These are phyloP conservation scores for Drosophila carrolli DNA, from an alignment of 1,140 invertebrate species.

Conservation along the genomic window DNA sequence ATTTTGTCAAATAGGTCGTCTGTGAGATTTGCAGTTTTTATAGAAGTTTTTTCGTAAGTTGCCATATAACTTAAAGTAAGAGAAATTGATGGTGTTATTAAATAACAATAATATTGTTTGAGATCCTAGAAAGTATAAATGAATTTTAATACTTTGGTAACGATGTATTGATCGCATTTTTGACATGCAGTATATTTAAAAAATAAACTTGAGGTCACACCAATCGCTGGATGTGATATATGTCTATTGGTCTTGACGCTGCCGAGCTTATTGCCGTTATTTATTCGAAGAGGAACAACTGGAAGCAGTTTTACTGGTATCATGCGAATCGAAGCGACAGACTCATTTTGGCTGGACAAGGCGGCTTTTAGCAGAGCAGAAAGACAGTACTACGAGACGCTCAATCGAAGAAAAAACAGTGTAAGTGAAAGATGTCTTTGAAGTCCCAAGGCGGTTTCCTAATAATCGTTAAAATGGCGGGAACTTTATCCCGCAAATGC, in stretches of 20 bases:
- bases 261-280: not conserved
- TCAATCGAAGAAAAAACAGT: not conserved
- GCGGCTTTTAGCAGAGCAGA: slow-evolving; percentile 44
- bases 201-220: not conserved
- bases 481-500: not conserved
- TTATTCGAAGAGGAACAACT: not conserved
- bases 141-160: too few species aligned
- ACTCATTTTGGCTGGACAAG: slow-evolving; percentile 59
- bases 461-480: not conserved
- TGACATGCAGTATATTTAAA: not conserved
- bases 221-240: not conserved
- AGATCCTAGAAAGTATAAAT: too few species aligned
- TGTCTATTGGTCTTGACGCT: not conserved
- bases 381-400: slow-evolving; percentile 34
- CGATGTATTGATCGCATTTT: too few species aligned
- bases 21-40: too few species aligned
- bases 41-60: too few species aligned
- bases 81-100: too few species aligned
- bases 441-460: slow-evolving; percentile 2
- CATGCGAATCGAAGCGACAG: slow-evolving; percentile 48
- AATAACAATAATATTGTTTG: too few species aligned
- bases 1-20: too few species aligned
- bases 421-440: slow-evolving; percentile 9
- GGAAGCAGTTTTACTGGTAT: not conserved
- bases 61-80: too few species aligned